A percentile compares a stretch with the other conserved stretches of the same genome.
phyloP scores from a whole-genome alignment of 2,113 vertebrate species.

The Poecile atricapillus region DNA sequence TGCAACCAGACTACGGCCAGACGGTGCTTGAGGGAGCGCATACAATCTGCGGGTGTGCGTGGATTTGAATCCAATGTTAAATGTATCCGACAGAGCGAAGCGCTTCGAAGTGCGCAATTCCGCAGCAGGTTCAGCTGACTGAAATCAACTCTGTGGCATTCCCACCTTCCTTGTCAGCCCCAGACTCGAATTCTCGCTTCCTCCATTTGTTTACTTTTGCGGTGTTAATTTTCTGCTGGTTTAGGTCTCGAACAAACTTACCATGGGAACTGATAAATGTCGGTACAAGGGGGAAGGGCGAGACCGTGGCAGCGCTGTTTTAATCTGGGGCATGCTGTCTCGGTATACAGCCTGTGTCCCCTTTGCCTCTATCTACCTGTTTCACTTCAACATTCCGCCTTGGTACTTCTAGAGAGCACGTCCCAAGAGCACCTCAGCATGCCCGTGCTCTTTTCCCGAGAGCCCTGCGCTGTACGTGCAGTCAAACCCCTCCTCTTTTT shows the following conservation, averaged over 20 bases:
- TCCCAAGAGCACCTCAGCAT: background rate
- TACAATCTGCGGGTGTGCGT: accelerated
- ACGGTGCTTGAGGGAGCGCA: background rate
- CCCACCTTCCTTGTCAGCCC: background rate
- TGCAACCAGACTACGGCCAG: background rate
- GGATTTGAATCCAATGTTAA: background rate
- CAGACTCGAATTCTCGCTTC: background rate
- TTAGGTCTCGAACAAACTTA: background rate
- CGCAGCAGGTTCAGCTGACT: background rate
- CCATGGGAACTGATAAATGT: background rate
- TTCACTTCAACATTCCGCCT: background rate
- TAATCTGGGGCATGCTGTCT: background rate
- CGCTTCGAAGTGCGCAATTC: background rate
- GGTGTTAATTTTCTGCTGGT: background rate
- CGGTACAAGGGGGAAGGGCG: background rate
- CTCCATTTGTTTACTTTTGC: background rate
- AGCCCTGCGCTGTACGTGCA: background rate
- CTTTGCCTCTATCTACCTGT: background rate
- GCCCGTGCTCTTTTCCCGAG: background rate
- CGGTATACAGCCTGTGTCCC: background rate
- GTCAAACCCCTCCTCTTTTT: background rate
- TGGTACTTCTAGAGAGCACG: accelerated
- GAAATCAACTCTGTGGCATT: background rate
- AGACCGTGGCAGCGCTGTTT: background rate
- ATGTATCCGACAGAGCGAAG: background rate